Evolutionary conservation across 2,113 vertebrate species (phyloP).

Genomic region (Triplophysa dalaica): DNA sequence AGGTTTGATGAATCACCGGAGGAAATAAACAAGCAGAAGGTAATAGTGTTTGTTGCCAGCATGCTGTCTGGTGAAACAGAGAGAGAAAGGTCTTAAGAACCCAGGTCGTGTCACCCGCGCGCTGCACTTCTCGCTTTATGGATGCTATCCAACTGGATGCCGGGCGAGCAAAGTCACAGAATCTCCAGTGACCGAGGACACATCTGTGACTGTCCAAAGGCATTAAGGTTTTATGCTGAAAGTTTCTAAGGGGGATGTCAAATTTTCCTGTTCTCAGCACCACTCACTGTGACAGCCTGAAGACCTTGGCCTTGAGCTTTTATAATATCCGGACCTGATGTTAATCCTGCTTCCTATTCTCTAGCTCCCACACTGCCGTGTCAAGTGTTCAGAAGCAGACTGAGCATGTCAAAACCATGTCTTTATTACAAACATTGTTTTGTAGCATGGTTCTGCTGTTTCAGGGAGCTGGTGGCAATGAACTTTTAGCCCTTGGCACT

Average conservation of each 20-base stretch:
- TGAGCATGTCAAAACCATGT: constrained; percentile 37
- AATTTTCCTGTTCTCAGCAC: constrained; percentile 46
- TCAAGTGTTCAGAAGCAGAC: constrained; percentile 21
- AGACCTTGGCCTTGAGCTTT: constrained; percentile 40
- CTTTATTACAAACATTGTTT: constrained; percentile 23
- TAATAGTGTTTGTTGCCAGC: constrained; percentile 40
- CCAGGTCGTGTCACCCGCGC: constrained; percentile 20
- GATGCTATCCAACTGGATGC: constrained; percentile 1
- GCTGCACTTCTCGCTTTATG: constrained; percentile 29
- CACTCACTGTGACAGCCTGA: constrained; percentile 38
- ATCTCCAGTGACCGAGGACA: constrained; percentile 49
- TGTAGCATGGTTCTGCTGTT: not conserved
- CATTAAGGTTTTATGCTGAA: constrained; percentile 52
- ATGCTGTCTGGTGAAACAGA: constrained; percentile 37
- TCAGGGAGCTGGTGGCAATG: not conserved
- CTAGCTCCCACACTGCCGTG: constrained; percentile 9
- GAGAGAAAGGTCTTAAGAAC: constrained; percentile 9
- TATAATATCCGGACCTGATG: constrained; percentile 49
- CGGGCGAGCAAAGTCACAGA: constrained; percentile 49
- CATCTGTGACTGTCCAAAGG: constrained; percentile 62
- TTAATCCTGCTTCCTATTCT: constrained; percentile 6
- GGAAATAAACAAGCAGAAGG: constrained; percentile 50
- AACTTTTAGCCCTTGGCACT: not conserved
- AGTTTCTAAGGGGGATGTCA: constrained; percentile 33
- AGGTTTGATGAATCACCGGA: constrained; percentile 49